phyloP scores from a whole-genome alignment of 1,140 invertebrate genomes.

The Bicyclus anynana region DNA sequence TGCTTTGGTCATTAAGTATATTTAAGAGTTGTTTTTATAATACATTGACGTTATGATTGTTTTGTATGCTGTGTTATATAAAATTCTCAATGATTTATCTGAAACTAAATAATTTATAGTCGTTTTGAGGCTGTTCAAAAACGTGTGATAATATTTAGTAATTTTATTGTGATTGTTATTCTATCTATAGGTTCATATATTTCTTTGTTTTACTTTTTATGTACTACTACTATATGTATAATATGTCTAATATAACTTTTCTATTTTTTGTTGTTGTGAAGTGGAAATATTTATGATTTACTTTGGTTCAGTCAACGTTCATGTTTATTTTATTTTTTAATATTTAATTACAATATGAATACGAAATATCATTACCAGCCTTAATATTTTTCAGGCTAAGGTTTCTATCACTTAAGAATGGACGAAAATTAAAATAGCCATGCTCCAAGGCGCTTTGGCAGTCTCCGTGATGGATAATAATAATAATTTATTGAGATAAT shows the following conservation, averaged over 20 bases:
- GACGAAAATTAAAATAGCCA: too few species aligned
- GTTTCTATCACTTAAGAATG: too few species aligned
- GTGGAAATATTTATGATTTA: constrained; percentile 15
- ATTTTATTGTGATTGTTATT: constrained; percentile 15
- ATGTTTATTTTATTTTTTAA: neutral
- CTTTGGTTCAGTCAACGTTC: constrained; percentile 10
- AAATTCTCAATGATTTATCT: neutral
- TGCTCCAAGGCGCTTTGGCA: too few species aligned
- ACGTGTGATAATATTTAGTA: constrained; percentile 20
- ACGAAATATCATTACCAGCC: too few species aligned
- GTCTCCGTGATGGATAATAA: too few species aligned
- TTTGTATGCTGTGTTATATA: neutral
- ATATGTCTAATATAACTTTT: constrained; percentile 10
- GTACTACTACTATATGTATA: constrained; percentile 5
- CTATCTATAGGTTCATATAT: constrained; percentile 8
- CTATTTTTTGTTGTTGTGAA: constrained; percentile 16
- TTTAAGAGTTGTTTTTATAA: too few species aligned
- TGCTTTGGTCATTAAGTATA: too few species aligned
- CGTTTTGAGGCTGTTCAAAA: constrained; percentile 20
- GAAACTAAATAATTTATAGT: constrained; percentile 1
- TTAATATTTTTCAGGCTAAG: too few species aligned
- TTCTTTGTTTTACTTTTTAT: too few species aligned
- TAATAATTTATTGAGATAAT: too few species aligned
- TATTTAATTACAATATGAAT: neutral
- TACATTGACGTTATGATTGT: too few species aligned